phyloP scores from a whole-genome alignment of 2,113 vertebrate genomes.

The Pomatorhinus ruficollis region DNA sequence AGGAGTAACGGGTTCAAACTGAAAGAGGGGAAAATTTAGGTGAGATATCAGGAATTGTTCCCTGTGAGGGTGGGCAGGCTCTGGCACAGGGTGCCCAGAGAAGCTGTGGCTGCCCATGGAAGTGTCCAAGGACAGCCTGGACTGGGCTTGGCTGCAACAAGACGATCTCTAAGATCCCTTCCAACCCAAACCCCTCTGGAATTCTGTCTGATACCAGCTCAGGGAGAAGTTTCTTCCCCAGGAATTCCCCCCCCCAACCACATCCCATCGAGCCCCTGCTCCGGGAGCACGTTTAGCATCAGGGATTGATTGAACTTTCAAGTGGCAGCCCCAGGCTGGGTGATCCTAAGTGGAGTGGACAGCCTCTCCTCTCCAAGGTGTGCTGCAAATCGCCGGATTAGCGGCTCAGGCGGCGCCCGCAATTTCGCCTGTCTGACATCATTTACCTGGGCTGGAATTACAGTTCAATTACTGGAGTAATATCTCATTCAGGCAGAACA shows the following conservation, averaged over 20 bases:
- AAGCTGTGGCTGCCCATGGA: not conserved
- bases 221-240: fast-evolving
- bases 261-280: not conserved
- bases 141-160: fast-evolving
- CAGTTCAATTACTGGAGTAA: constrained; percentile 51
- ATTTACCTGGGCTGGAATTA: constrained; percentile 38
- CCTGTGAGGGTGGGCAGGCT: not conserved
- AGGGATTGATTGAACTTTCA: not conserved
- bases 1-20: not conserved
- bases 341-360: constrained; percentile 22
- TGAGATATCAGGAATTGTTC: not conserved
- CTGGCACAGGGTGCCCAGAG: not conserved
- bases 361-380: not conserved
- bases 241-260: not conserved
- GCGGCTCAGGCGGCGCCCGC: not conserved
- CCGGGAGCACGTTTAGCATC: not conserved
- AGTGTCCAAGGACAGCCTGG: not conserved
- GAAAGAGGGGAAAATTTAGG: not conserved
- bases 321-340: not conserved
- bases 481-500: constrained; percentile 38
- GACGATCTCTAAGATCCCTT: no score
- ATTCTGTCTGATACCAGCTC: fast-evolving
- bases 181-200: not conserved
- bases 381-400: not conserved
- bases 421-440: not conserved